Conservation (phyloP, 2,113 vertebrate species). For the Scolopax mira region DNA sequence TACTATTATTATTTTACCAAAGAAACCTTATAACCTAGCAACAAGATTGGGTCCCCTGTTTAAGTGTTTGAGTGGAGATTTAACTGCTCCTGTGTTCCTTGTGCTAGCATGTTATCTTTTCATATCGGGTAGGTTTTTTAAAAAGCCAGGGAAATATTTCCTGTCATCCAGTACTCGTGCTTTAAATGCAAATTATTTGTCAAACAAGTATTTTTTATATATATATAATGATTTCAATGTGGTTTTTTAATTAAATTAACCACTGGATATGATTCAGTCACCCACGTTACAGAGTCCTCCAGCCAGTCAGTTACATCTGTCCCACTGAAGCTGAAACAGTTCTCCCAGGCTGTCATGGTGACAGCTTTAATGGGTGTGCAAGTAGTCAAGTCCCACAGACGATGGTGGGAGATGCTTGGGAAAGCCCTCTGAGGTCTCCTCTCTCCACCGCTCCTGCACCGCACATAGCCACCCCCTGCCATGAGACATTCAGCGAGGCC, state of each 20-base stretch:
- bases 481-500: fast-evolving
- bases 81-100: neutral
- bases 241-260: neutral
- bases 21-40: neutral
- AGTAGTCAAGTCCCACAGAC: neutral
- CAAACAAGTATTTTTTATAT: neutral
- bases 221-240: neutral
- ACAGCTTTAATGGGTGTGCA: neutral
- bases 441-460: neutral
- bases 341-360: neutral
- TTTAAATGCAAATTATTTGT: neutral
- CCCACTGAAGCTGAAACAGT: neutral
- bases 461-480: neutral
- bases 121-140: neutral
- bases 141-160: neutral
- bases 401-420: neutral
- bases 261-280: neutral
- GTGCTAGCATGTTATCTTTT: neutral
- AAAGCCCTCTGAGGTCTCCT: neutral
- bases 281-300: neutral
- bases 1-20: neutral
- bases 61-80: neutral
- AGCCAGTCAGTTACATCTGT: neutral
- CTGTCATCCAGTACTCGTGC: neutral
- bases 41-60: neutral